Evolutionary conservation across 2,888 invertebrate genomes (phyloP).

Genomic region (Petrolisthes manimaculis): DNA sequence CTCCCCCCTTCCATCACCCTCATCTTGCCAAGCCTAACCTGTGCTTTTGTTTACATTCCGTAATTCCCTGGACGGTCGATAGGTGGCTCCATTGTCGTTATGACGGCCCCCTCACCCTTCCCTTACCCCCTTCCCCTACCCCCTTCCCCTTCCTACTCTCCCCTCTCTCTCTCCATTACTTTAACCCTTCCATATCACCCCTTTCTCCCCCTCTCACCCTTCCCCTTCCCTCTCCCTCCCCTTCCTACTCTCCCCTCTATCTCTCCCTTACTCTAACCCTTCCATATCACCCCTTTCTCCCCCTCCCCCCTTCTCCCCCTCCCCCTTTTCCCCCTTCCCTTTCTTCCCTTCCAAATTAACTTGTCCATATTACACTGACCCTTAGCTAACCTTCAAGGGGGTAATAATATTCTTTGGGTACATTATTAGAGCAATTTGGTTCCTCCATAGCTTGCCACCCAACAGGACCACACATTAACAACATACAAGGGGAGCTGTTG

Average conservation of each 20-base stretch:
- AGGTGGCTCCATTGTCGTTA: slow-evolving; percentile 38
- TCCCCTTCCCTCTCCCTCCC: neutral
- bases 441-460: no score
- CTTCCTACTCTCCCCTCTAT: neutral
- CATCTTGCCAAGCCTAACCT: neutral
- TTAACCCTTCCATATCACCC: neutral
- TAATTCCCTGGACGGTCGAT: slow-evolving; percentile 21
- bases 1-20: slow-evolving; percentile 3
- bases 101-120: neutral
- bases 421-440: no score
- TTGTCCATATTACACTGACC: slow-evolving; percentile 35
- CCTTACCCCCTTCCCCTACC: neutral
- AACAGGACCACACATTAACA: no score
- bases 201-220: neutral
- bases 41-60: slow-evolving; percentile 9
- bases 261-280: neutral
- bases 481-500: no score
- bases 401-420: no score
- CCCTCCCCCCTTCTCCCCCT: slow-evolving; percentile 7
- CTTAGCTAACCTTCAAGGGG: no score
- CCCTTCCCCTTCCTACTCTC: neutral
- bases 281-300: neutral
- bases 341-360: slow-evolving; percentile 4
- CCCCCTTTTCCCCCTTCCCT: neutral
- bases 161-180: neutral